Evolutionary conservation across 2,113 vertebrate species (phyloP).

Genomic region (Mastomys coucha): DNA sequence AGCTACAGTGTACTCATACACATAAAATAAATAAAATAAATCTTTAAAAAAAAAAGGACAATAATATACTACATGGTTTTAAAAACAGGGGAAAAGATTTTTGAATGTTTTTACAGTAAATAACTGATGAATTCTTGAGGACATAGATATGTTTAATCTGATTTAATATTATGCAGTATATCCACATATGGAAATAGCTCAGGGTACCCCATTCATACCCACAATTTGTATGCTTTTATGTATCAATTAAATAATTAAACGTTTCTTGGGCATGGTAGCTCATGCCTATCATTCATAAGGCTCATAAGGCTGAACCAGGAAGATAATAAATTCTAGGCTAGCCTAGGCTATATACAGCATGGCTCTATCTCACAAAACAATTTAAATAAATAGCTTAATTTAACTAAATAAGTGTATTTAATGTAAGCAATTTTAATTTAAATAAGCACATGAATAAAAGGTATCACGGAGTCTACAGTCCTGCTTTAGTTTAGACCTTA

Average conservation of each 20-base stretch:
- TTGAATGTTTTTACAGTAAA: background rate
- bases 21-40: too few species aligned
- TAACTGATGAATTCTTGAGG: background rate
- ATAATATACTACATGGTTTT: background rate
- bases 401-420: background rate
- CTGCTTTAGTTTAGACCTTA: background rate
- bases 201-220: background rate
- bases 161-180: background rate
- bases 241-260: background rate
- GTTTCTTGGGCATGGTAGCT: background rate
- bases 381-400: background rate
- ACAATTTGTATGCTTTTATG: background rate
- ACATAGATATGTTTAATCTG: background rate
- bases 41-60: too few species aligned
- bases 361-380: background rate
- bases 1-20: too few species aligned
- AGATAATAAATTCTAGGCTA: background rate
- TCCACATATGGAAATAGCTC: background rate
- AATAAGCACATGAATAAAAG: background rate
- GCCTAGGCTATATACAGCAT: background rate
- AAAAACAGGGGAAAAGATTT: background rate
- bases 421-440: background rate
- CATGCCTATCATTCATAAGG: background rate
- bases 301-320: background rate
- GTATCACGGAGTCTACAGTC: too few species aligned